These are phyloP conservation scores for Origma solitaria DNA, from an alignment of 2,113 vertebrate genomes.

Conservation along the genomic window DNA sequence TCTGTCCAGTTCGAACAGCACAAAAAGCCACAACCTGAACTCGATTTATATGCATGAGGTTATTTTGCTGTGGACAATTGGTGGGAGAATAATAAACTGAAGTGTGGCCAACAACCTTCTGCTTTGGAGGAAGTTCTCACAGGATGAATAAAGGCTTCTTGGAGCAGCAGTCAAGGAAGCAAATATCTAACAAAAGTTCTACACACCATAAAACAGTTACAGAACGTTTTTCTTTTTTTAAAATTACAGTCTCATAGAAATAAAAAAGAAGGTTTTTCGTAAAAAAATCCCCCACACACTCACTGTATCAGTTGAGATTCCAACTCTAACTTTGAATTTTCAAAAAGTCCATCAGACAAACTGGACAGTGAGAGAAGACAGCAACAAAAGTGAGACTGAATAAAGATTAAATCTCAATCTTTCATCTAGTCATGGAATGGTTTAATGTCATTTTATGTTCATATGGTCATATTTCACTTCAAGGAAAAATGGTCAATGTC, in stretches of 20 bases:
- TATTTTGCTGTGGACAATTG: background rate
- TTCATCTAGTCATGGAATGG: background rate
- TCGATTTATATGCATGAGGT: background rate
- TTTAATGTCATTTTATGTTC: background rate
- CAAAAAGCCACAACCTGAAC: background rate
- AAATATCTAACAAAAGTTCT: background rate
- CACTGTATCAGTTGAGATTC: background rate
- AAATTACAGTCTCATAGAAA: background rate
- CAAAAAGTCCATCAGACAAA: background rate
- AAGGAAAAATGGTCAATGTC: background rate
- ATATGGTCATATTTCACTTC: background rate
- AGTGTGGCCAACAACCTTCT: background rate
- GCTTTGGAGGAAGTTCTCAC: background rate
- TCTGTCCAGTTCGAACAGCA: background rate
- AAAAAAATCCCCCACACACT: background rate
- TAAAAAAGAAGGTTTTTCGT: background rate
- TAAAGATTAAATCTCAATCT: background rate
- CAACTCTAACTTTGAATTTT: background rate
- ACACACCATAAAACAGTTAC: background rate
- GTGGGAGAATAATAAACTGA: background rate
- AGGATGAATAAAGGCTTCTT: background rate
- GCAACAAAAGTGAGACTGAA: background rate
- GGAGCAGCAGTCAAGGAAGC: background rate
- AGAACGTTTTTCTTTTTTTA: background rate
- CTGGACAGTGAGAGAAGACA: background rate